Conservation (phyloP, 2,113 vertebrate species). For the Leucopternis melanops region DNA sequence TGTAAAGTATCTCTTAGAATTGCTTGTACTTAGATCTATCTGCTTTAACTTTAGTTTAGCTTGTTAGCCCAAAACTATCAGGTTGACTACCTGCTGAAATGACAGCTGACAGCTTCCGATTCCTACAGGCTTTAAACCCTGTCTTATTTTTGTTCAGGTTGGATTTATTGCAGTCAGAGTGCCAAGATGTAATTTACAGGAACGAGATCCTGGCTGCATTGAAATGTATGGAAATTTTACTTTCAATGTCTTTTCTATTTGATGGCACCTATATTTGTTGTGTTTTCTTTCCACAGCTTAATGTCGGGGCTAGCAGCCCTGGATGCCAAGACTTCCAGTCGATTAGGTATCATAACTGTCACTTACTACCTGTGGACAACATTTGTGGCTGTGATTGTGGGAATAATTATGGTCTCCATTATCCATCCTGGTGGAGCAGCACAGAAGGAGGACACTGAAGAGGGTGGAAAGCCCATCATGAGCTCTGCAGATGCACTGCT, state of each 20-base stretch:
- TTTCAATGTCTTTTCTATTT: neutral
- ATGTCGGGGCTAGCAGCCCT: conserved; percentile 96
- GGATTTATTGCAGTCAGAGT: neutral
- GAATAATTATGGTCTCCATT: conserved; percentile 94
- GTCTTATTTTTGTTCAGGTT: neutral
- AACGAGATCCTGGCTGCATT: neutral
- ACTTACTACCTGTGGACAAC: conserved; percentile 99
- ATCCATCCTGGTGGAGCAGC: conserved; percentile 94
- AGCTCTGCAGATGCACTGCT: conserved; percentile 95
- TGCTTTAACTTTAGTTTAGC: neutral
- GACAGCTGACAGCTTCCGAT: neutral
- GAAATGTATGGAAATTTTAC: neutral
- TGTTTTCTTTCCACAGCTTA: conserved; percentile 73
- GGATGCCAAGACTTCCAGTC: conserved; percentile 95
- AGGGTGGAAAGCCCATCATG: conserved; percentile 89
- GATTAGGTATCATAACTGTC: conserved; percentile 93
- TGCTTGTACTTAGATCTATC: neutral
- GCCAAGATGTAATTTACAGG: neutral
- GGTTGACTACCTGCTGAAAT: neutral
- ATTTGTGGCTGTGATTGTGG: conserved; percentile 93
- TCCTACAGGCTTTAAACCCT: neutral
- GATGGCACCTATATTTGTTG: neutral
- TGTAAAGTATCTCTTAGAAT: neutral
- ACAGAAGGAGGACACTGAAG: conserved; percentile 88
- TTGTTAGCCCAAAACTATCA: neutral